Evolutionary conservation across 2,888 invertebrate species (phyloP), one percentile per base, ranked within the genome.

Genomic region (Emmelina monodactyla): DNA sequence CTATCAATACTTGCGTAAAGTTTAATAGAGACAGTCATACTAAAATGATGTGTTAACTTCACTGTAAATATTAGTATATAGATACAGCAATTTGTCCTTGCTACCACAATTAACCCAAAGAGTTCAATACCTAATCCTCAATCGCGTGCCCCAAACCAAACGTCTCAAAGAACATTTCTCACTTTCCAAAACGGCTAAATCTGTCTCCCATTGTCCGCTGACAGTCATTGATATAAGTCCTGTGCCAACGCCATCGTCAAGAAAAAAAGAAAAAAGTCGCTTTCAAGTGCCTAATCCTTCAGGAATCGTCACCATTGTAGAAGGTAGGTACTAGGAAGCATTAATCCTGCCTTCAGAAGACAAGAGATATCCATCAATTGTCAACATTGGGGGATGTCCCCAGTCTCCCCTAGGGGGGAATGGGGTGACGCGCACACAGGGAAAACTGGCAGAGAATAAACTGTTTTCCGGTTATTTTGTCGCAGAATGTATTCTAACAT

Each of bases 331-430:
- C 40, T 56, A 60, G 62, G 58, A 61, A 59, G 62, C 75, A 79
- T 79, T 78, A 79, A 78, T 79, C 76, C 73, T 70, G 72, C 68
- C 76, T 75, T 71, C 72, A 61, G 62, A 64, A 73, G 76, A 76
- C 75, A 71, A 70, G 72, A 69, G 72, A 73, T 71, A 78, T 78
- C 78, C 78, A 79, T 79, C 78, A 79, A 73, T 75, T 78, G 78
- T 79, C 78, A 78, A 79, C 78, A 76, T 68, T 69, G 75, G 67
- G 58, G 55, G 58, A 62, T 53, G 53, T 13, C 16, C 39, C 46
- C 50, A 49, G 50, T 57, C 53, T 50, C 40, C 45, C 39, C 55
- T 25, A 16, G 35, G 33, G 29, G 33, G 49, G 53, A 37, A 44
- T 49, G 55, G 43, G 46, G 40, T 45, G 40, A 41, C 49, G 53